Evolutionary conservation across 2,113 vertebrate species (phyloP), one percentile per base, ranked within the genome.

Genomic region (Menidia beryllina): DNA sequence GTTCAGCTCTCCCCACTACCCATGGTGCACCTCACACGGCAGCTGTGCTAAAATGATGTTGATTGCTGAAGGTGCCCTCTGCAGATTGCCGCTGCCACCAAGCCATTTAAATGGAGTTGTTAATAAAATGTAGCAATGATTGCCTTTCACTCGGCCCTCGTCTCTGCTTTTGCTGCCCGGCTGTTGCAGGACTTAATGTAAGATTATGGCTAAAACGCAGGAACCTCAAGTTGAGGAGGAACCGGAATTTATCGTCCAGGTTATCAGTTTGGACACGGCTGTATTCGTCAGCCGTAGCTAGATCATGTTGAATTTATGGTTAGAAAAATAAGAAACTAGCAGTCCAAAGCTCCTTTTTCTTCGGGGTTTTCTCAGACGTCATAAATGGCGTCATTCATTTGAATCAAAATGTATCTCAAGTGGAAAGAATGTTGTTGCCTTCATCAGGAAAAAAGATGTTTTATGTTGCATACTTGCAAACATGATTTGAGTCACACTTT

Each of bases 1-100:
- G 83, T 88, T 79, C 84, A 5, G 74, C 80, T 66, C 63, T 79
- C 58, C 27, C 69, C 45, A 8, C 77, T 76, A 62, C 77, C 81
- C 67, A 74, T 25, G 72, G 71, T 84, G 78, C 83, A 72, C 77
- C 87, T 89, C 83, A 67, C 71, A 60, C 53, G 70, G 85, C 86
- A 89, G 88, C 87, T 82, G 78, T 61, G 77, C 83, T 83, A 60
- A 69, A 75, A 81, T 25, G 79, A 83, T 61, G 88, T 77, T 90
- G 89, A 89, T 91, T 90, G 83, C 88, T 84, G 86, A 90, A 91
- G 89, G 88, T 91, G 89, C 90, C 88, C 88, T 91, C 78, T 87
- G 77, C 88, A 89, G 86, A 89, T 87, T 91, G 84, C 79, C 0
- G 79, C 82, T 79, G 79, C 77, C 79, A 73, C 86, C 81, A 77